Percentiles rank a stretch among this genome's conserved stretches.
phyloP scores from a whole-genome alignment of 2,113 vertebrate species.

The Brachypodius melanocephalos region DNA sequence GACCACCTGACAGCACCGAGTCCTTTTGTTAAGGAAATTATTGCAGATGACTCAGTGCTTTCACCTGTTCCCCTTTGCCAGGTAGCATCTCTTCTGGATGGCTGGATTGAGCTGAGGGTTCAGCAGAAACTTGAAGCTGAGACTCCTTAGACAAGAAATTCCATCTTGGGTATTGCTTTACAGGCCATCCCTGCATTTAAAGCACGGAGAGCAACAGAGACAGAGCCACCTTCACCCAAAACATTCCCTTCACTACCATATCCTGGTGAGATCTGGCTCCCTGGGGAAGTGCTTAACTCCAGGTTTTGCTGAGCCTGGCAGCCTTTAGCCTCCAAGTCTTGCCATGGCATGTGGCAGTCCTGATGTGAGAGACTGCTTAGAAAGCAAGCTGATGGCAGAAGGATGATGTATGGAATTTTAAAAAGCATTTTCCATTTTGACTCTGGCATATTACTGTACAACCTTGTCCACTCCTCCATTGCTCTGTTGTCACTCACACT shows the following conservation, averaged over 20 bases:
- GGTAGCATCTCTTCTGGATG: not conserved
- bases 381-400: not conserved
- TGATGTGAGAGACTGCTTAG: not conserved
- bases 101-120: not conserved
- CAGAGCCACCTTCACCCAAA: not conserved
- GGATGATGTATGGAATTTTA: not conserved
- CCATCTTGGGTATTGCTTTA: not conserved
- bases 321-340: not conserved
- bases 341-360: not conserved
- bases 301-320: not conserved
- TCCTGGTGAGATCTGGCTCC: not conserved
- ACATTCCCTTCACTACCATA: fast-evolving
- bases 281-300: not conserved
- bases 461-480: not conserved
- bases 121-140: not conserved
- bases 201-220: not conserved
- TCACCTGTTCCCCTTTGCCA: constrained; percentile 10
- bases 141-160: not conserved
- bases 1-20: not conserved
- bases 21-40: constrained; percentile 25
- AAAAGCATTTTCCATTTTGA: not conserved
- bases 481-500: not conserved
- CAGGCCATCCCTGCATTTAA: not conserved
- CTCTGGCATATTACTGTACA: not conserved
- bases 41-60: constrained; percentile 16